Evolutionary conservation across 2,113 vertebrate genomes (phyloP), one percentile per base, ranked within the genome.

Genomic region (Benitochromis conjunctus): DNA sequence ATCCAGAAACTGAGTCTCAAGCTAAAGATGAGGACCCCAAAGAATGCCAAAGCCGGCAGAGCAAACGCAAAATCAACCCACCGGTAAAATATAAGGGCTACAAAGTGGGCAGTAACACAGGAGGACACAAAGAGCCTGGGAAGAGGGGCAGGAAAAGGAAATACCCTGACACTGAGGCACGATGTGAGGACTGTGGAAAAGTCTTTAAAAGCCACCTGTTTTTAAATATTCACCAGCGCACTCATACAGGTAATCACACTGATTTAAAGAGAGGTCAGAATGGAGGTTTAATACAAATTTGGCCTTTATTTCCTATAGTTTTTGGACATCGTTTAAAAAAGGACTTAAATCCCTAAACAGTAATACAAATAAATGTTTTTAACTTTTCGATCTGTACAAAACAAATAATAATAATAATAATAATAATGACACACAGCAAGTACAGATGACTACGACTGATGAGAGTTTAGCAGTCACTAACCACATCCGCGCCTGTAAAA

Each of bases 181-280:
- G 96, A 7, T 99, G 99, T 88, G 97, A 98, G 76, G 97, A 98
- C 90, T 99, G 99, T 60, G 97, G 96, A 84, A 99, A 98, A 94
- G 96, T 97, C 6, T 99, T 99, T 93, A 99, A 99, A 85, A 98
- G 96, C 86, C 97, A 96, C 88, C 96, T 98, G 76, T 99, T 99
- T 91, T 92, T 99, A 89, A 97, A 97, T 81, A 96, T 98, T 86
- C 99, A 99, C 86, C 97, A 95, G 57, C 96, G 98, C 81, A 99
- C 97, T 54, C 99, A 99, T 80, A 99, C 98, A 90, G 99, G 99
- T 99, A 92, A 89, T 12, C 29, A n/a, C 46, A 76, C 24, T 29
- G 24, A 74, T 74, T 74, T 74, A 29, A 74, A 74, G 9, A 71
- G 5, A 29, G 14, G 24, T 48, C 14, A 74, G 8, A 48, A 74